Base-by-base conservation (phyloP, 2,888 invertebrate species). In the Leucophenga montana region DNA sequence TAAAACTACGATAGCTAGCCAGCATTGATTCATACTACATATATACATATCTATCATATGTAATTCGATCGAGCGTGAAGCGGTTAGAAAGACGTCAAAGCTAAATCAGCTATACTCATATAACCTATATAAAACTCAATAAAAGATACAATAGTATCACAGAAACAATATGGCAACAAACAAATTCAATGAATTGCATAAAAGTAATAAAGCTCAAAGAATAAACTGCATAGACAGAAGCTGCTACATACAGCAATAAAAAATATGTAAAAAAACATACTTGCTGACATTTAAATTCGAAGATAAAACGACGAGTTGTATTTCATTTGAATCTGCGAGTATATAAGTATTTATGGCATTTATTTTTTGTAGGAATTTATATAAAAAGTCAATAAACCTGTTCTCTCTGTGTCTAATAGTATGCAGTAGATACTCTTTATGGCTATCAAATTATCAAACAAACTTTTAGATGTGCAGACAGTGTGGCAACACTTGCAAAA, bases 101-200 rank as follows among this genome's bases (percentile, higher is more conserved):
- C 66, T 61, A 64, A 70, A 73, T 77, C 70, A 80, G 84, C 79
- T 84, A 11, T 33, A 33, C 33, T 33, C 33, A 33, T 5, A 33
- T 39, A 82, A 83, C 84, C 84, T 75, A 84, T 75, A 81, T 80
- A 77, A 79, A 67, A 81, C 67, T 61, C 54, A 67, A 71, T 64
- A 65, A 59, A 39, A 16, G n/a, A 46, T 69, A 68, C 18, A 68
- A 65, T 66, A 62, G 48, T 69, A 66, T 66, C 44, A 48, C 48
- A n/a, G 18, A 16, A 18, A 54, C 66, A 66, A 46, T n/a, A 14
- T 14, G n/a, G 46, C 46, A 14, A 46, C 46, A 14, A 46, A 13
- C 46, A n/a, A 46, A 27, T 27, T 27, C 27, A 46, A 46, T n/a
- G n/a, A 46, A 46, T 46, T 44, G 61, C 44, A 62, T 44, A 44